Evolutionary conservation across 2,888 invertebrate species (phyloP).

Genomic region (Gasteruption jaculator): DNA sequence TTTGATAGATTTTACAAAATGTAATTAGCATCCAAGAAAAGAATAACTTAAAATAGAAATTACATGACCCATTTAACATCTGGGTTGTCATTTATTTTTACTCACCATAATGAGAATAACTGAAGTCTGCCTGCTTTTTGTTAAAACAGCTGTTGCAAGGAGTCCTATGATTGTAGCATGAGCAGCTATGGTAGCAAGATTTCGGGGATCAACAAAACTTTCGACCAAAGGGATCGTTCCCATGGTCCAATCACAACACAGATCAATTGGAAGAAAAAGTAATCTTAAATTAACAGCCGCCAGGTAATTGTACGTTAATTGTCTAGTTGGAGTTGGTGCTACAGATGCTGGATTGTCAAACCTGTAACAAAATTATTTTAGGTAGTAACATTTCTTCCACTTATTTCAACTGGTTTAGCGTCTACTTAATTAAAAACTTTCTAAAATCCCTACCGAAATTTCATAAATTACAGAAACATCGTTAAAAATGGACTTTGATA

Average conservation of each 20-base stretch:
- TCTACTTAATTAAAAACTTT: too few relatives aligned
- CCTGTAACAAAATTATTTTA: conserved; percentile 53
- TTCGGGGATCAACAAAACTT: conserved; percentile 74
- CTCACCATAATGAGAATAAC: conserved; percentile 67
- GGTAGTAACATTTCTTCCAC: too few relatives aligned
- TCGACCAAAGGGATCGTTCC: conserved; percentile 85
- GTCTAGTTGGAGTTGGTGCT: conserved; percentile 75
- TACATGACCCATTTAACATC: too few relatives aligned
- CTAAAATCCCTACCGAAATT: too few relatives aligned
- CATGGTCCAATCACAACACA: conserved; percentile 99
- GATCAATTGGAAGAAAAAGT: conserved; percentile 79
- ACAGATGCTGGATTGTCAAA: conserved; percentile 98
- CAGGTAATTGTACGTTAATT: conserved; percentile 90
- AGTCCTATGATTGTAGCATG: conserved; percentile 61
- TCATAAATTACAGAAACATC: neutral
- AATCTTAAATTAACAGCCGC: conserved; percentile 89
- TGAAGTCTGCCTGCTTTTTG: conserved; percentile 62
- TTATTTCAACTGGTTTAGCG: too few relatives aligned
- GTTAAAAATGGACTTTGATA: neutral
- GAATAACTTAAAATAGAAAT: neutral
- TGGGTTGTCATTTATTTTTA: conserved; percentile 17
- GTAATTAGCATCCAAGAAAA: neutral
- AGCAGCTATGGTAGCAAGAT: conserved; percentile 71
- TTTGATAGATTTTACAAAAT: neutral
- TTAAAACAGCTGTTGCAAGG: conserved; percentile 56